Base-by-base conservation (phyloP, 2,113 vertebrate species). In the Periophthalmodon schlosseri region DNA sequence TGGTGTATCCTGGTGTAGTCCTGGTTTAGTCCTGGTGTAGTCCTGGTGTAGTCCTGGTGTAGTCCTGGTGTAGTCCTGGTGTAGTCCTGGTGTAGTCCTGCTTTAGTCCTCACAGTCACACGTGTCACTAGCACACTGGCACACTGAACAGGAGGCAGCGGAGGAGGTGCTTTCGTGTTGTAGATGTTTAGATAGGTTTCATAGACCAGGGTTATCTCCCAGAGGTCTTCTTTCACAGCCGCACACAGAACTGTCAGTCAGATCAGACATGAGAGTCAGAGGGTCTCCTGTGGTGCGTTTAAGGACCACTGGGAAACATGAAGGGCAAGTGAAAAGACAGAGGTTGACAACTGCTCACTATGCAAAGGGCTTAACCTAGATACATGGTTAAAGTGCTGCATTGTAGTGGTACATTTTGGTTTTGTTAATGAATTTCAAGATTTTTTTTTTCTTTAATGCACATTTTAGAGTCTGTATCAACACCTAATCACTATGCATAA, bases 221-320 rank as follows among this genome's bases (percentile, higher is more conserved):
- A 39, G 67, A 18, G 34, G 75, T 4, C 3, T 50, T 76, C 72
- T 64, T 70, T 80, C 79, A 65, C 52, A 23, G 68, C 18, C 72
- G 71, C 33, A 57, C 28, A 82, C 73, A 65, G 64, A 13, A 82
- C 78, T 78, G 83, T 84, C 78, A 72, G 67, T 89, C 87, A 84
- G 69, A 82, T n/a, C 12, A 7, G 58, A 73, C 79, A 70, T 20
- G 66, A 28, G 57, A 15, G 57, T 16, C 0, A 72, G 75, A 13
- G 68, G 47, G 65, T 69, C 75, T 64, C 23, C 28, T 2, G 16
- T 2, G 77, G 74, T 77, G 86, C 75, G 70, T 68, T 60, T 52
- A 15, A 20, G 70, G 78, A 83, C 77, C 85, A 77, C 6, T 21
- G 77, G 6, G 73, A 73, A 61, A 72, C 24, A 68, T 11, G 70